These are phyloP conservation scores for Tuberolachnus salignus DNA, from an alignment of 2,888 invertebrate species.

Conservation along the genomic window DNA sequence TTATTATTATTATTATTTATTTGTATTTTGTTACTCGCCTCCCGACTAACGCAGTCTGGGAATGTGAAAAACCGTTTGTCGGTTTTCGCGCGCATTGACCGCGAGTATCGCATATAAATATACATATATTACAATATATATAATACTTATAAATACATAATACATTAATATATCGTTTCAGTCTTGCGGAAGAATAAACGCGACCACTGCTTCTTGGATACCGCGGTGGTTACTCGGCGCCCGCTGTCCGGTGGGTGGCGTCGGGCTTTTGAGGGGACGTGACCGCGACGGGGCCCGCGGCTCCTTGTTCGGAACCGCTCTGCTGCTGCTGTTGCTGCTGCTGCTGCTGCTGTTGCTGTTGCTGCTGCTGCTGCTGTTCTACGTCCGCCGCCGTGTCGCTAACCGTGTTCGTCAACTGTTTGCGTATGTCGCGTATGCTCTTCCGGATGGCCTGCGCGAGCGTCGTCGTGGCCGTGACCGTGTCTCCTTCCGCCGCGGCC, in stretches of 20 bases:
- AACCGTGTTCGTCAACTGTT: slow-evolving; percentile 49
- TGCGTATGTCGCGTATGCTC: slow-evolving; percentile 58
- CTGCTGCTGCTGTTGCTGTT: slow-evolving; percentile 1
- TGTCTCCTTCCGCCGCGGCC: neutral
- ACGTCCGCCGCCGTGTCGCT: slow-evolving; percentile 17
- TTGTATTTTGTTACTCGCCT: no score
- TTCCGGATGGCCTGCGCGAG: slow-evolving; percentile 57
- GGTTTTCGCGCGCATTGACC: no score
- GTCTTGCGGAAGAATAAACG: slow-evolving; percentile 30
- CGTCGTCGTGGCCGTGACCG: slow-evolving; percentile 22
- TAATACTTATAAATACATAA: no score
- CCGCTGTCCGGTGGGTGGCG: neutral
- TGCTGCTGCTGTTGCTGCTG: slow-evolving; percentile 43
- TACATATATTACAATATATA: no score
- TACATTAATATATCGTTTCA: slow-evolving; percentile 13
- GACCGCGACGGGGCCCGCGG: neutral
- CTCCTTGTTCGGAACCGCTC: slow-evolving; percentile 11
- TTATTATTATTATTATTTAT: no score
- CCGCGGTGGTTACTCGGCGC: neutral
- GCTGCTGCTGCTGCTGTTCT: slow-evolving; percentile 26
- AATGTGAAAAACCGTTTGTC: no score
- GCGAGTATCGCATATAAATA: no score
- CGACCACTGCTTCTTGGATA: neutral
- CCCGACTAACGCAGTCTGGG: no score
- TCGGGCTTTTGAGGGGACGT: neutral